Percentiles rank a stretch among this genome's conserved stretches.
phyloP scores from a whole-genome alignment of 2,888 invertebrate genomes.

The Cantharis nigra region DNA sequence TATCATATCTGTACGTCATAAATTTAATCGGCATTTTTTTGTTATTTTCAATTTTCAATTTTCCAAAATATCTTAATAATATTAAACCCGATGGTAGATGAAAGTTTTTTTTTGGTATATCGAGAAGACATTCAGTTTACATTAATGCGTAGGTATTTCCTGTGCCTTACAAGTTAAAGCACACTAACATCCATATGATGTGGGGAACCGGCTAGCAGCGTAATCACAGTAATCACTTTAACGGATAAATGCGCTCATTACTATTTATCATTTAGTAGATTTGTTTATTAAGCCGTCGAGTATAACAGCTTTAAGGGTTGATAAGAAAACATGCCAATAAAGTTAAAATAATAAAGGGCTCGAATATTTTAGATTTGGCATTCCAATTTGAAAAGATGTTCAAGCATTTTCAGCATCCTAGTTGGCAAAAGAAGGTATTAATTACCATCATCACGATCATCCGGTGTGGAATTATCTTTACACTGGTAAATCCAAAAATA shows the following conservation, averaged over 20 bases:
- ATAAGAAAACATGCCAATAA: conserved; percentile 11
- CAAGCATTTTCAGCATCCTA: background rate
- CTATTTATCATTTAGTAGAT: conserved; percentile 26
- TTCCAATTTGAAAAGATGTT: background rate
- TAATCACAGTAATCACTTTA: conserved; percentile 20
- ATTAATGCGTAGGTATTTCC: background rate
- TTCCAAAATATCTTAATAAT: background rate
- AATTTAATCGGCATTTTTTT: background rate
- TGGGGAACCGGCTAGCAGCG: background rate
- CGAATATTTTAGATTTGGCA: background rate
- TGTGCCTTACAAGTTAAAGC: background rate
- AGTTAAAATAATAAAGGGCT: conserved; percentile 15
- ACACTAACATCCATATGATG: background rate
- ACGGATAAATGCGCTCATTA: conserved; percentile 24
- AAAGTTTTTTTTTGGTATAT: background rate
- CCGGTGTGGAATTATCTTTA: conserved; percentile 4
- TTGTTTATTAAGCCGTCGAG: conserved; percentile 20
- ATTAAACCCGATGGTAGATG: background rate
- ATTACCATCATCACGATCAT: conserved; percentile 1
- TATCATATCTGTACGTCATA: background rate
- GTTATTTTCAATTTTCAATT: too few relatives aligned
- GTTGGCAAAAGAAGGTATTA: conserved; percentile 3
- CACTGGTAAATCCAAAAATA: conserved; percentile 14
- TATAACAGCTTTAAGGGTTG: conserved; percentile 3
- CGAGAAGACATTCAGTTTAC: background rate